Percentiles rank a stretch among this genome's conserved stretches.
phyloP scores from a whole-genome alignment of 2,113 vertebrate genomes.

The Haemorhous mexicanus region DNA sequence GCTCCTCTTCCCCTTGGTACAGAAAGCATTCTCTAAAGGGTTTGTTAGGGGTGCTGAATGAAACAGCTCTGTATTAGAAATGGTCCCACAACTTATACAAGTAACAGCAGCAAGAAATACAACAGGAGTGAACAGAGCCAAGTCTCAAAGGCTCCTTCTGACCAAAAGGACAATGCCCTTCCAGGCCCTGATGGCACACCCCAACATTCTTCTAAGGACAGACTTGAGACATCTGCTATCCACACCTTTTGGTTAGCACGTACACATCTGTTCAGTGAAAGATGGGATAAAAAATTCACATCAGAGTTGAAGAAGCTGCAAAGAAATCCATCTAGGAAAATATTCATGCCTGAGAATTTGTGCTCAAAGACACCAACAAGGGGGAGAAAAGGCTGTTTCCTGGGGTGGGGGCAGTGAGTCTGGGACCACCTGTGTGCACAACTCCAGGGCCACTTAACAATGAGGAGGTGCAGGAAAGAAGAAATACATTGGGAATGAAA shows the following conservation, averaged over 20 bases:
- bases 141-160: not conserved
- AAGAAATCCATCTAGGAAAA: not conserved
- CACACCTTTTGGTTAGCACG: not conserved
- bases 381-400: not conserved
- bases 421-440: not conserved
- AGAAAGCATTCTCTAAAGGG: not conserved
- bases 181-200: not conserved
- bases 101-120: not conserved
- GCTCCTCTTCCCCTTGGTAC: not conserved
- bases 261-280: not conserved
- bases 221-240: not conserved
- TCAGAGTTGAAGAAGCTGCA: not conserved
- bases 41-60: not conserved
- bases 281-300: not conserved
- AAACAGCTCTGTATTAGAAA: not conserved
- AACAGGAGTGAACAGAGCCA: not conserved
- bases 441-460: not conserved
- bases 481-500: not conserved
- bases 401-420: fast-evolving
- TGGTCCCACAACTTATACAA: not conserved
- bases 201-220: not conserved
- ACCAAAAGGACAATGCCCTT: not conserved
- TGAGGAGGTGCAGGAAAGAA: not conserved
- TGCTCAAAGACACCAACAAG: not conserved
- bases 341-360: not conserved